A percentile compares a stretch with the other conserved stretches of the same genome.
Evolutionary conservation across 2,113 vertebrate genomes (phyloP).

Genomic region (Nicator chloris): DNA sequence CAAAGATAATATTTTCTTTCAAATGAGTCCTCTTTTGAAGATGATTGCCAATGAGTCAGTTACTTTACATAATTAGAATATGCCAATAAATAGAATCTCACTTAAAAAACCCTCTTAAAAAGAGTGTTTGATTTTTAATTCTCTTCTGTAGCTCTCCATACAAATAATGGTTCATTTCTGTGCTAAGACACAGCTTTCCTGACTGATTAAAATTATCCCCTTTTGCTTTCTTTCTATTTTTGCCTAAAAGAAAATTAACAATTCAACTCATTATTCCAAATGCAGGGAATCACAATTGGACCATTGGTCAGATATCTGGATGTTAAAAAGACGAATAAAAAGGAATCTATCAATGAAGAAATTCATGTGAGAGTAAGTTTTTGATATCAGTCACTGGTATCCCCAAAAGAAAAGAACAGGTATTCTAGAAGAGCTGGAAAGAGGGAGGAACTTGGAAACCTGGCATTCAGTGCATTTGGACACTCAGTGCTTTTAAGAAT

Average conservation of each 20-base stretch:
- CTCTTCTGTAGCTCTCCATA: not conserved
- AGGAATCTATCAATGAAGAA: slow-evolving; percentile 90
- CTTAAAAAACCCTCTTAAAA: accelerated
- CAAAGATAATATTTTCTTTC: not conserved
- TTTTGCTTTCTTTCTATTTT: not conserved
- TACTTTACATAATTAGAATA: not conserved
- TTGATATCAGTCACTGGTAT: not conserved
- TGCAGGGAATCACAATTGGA: slow-evolving; percentile 91
- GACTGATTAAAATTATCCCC: not conserved
- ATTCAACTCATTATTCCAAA: slow-evolving; percentile 12
- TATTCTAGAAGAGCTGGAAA: not conserved
- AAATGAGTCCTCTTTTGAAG: not conserved
- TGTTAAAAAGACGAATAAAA: slow-evolving; percentile 90
- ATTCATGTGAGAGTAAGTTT: slow-evolving; percentile 86
- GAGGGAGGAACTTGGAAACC: not conserved
- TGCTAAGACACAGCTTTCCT: not conserved
- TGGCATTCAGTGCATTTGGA: not conserved
- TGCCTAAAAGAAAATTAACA: not conserved
- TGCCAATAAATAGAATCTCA: not conserved
- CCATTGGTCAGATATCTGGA: slow-evolving; percentile 90
- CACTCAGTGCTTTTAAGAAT: not conserved
- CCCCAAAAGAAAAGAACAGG: not conserved
- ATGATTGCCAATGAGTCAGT: not conserved
- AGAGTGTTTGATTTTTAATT: not conserved
- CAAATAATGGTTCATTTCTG: not conserved